Evolutionary conservation across 2,888 invertebrate genomes (phyloP).

Genomic region (Herminia tarsipennalis): DNA sequence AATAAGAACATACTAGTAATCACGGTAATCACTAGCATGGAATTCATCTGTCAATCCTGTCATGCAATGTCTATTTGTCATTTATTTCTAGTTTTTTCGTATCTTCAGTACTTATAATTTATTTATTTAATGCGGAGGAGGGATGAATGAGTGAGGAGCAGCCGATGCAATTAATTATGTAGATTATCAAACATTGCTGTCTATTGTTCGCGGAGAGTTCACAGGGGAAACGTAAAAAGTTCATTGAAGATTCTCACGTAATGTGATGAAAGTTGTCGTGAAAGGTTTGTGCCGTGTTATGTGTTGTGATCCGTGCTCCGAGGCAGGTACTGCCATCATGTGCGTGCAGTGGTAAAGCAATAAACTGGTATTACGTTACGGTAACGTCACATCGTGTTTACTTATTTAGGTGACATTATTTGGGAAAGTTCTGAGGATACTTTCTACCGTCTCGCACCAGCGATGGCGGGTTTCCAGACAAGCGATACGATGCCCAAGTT

Average conservation of each 20-base stretch:
- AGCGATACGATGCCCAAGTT: constrained; percentile 81
- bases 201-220: constrained; percentile 72
- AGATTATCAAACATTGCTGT: constrained; percentile 67
- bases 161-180: constrained; percentile 66
- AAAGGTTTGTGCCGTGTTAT: constrained; percentile 40
- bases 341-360: constrained; percentile 48
- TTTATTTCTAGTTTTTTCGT: not conserved
- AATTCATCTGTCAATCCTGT: constrained; percentile 23
- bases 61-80: constrained; percentile 15
- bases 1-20: too few relatives aligned
- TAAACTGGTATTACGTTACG: constrained; percentile 47
- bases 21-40: constrained; percentile 6
- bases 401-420: constrained; percentile 39
- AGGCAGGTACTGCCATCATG: constrained; percentile 46
- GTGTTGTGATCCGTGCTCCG: constrained; percentile 17
- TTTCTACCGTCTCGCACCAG: constrained; percentile 48
- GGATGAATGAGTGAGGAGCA: constrained; percentile 55
- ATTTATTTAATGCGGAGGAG: constrained; percentile 49
- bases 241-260: constrained; percentile 68
- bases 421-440: constrained; percentile 42
- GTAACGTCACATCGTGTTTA: constrained; percentile 40
- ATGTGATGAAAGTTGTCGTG: constrained; percentile 73
- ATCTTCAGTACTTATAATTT: constrained; percentile 5
- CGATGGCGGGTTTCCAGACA: constrained; percentile 74
- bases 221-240: constrained; percentile 73